These are phyloP conservation scores for Macropus fuliginosus DNA, from an alignment of 2,797 vertebrate species.

Conservation along the genomic window DNA sequence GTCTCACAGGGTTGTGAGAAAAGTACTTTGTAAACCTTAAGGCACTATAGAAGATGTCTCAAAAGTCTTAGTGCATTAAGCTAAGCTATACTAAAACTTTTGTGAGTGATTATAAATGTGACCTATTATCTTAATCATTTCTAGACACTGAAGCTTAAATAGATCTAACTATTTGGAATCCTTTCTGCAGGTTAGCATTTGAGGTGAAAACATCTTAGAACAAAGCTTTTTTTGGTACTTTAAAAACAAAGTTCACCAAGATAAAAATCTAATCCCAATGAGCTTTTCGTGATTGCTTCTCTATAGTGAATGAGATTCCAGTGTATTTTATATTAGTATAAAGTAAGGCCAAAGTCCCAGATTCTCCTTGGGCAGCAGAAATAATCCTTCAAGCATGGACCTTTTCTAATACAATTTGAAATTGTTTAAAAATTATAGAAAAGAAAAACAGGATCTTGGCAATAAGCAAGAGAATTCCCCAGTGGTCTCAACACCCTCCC, in stretches of 20 bases:
- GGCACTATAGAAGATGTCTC: background rate
- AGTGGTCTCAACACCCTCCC: background rate
- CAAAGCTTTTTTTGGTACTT: background rate
- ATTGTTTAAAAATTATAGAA: background rate
- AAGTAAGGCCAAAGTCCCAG: background rate
- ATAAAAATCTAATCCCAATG: background rate
- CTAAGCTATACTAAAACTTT: background rate
- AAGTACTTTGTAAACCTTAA: background rate
- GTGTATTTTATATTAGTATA: background rate
- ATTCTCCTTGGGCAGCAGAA: background rate
- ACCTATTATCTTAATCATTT: background rate
- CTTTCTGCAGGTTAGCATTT: background rate
- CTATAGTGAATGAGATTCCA: background rate
- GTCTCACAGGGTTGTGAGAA: background rate
- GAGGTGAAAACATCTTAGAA: slow-evolving; percentile 9
- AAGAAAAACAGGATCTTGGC: background rate
- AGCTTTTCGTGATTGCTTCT: slow-evolving; percentile 1
- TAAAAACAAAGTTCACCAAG: background rate
- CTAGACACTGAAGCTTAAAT: background rate
- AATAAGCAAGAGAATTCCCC: background rate
- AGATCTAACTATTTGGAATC: background rate
- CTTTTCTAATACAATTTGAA: slow-evolving; percentile 9
- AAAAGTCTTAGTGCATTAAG: background rate
- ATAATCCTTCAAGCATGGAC: background rate
- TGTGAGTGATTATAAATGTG: background rate